Conservation (phyloP, 2,888 invertebrate species). For the Adelphocoris suturalis region DNA sequence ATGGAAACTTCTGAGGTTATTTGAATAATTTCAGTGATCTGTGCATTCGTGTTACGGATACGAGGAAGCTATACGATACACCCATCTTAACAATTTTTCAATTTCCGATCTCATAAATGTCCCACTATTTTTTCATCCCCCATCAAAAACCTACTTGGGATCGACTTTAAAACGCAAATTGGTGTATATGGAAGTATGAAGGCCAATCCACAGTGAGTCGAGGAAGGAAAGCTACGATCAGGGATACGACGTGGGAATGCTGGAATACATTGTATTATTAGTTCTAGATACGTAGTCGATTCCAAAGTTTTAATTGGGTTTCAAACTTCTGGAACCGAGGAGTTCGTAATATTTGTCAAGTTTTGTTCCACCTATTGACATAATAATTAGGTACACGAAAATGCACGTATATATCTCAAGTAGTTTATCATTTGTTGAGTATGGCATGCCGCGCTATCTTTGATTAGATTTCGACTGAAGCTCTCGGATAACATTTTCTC, state of each 20-base stretch:
- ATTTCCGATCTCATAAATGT: too few species aligned
- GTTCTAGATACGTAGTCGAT: constrained; percentile 63
- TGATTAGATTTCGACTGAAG: neutral
- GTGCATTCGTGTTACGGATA: too few species aligned
- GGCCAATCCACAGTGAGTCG: too few species aligned
- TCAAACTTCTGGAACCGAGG: constrained; percentile 54
- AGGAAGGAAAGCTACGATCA: too few species aligned
- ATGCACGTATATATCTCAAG: constrained; percentile 49
- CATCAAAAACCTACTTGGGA: too few species aligned
- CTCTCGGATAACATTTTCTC: neutral
- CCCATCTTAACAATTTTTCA: too few species aligned
- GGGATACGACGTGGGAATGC: neutral
- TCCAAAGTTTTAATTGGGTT: constrained; percentile 68
- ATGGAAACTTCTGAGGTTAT: too few species aligned
- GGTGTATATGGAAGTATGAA: too few species aligned
- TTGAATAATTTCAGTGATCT: too few species aligned
- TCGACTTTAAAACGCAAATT: too few species aligned
- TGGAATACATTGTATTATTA: constrained; percentile 49
- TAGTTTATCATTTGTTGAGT: constrained; percentile 45
- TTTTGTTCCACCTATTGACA: constrained; percentile 56
- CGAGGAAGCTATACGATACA: too few species aligned
- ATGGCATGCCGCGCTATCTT: constrained; percentile 33
- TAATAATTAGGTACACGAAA: constrained; percentile 68
- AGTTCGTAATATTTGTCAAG: constrained; percentile 35
- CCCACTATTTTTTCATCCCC: too few species aligned